Percentiles rank a stretch among this genome's conserved stretches.
Evolutionary conservation across 2,113 vertebrate genomes (phyloP).

Genomic region (Catharus fuscescens): DNA sequence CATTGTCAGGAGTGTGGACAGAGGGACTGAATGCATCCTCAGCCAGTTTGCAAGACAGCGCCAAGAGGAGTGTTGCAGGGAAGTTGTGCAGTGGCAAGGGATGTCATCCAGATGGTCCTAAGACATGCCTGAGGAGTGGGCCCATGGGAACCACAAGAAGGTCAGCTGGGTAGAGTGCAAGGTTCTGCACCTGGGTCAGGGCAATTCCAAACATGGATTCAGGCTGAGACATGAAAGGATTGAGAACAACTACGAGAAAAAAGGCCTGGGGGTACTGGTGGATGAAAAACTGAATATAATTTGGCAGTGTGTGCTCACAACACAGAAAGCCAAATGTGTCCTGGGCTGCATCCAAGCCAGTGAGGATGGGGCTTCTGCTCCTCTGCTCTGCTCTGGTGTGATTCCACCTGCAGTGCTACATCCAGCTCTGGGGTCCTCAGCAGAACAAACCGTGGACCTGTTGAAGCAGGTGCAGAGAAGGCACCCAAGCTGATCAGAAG

Average conservation of each 20-base stretch:
- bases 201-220: neutral
- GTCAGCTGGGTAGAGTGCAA: neutral
- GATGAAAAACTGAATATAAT: neutral
- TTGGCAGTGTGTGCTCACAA: neutral
- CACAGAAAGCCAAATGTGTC: fast-evolving
- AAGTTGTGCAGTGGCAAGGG: neutral
- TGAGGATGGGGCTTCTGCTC: neutral
- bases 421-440: neutral
- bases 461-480: neutral
- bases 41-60: neutral
- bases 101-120: neutral
- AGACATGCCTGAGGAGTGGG: neutral
- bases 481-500: neutral
- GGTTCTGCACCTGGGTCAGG: neutral
- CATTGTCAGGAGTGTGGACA: neutral
- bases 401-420: neutral
- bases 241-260: neutral
- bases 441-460: neutral
- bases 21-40: neutral
- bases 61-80: neutral
- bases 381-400: neutral
- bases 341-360: neutral
- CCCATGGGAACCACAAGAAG: neutral
- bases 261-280: neutral
- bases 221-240: neutral